phyloP scores from a whole-genome alignment of 2,797 vertebrate species.

The Natrix natrix region DNA sequence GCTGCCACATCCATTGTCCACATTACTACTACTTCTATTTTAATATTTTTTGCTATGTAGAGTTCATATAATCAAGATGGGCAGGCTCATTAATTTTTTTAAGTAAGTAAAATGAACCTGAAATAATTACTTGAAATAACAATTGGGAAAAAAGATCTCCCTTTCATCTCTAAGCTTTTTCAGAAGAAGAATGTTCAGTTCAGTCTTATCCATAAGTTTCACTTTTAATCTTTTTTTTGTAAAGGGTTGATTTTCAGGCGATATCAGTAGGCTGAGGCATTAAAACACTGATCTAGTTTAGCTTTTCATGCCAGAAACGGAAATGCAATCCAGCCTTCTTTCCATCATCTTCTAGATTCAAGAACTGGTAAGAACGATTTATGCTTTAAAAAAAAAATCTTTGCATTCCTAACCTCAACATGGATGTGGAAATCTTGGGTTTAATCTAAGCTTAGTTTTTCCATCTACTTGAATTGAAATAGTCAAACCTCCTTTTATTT shows the following conservation, averaged over 20 bases:
- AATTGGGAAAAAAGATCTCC: neutral
- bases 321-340: slow-evolving; percentile 42
- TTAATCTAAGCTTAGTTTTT: neutral
- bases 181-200: neutral
- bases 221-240: slow-evolving; percentile 4
- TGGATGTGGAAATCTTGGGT: neutral
- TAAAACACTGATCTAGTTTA: slow-evolving; percentile 59
- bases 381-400: slow-evolving; percentile 33
- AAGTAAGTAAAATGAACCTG: neutral
- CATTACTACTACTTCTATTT: neutral
- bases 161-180: neutral
- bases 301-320: slow-evolving; percentile 43
- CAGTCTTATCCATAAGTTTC: neutral
- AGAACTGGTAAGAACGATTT: slow-evolving; percentile 50
- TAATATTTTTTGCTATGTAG: neutral
- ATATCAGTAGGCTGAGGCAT: slow-evolving; percentile 55
- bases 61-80: neutral
- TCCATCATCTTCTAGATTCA: neutral
- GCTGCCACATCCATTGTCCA: neutral
- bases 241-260: slow-evolving; percentile 48
- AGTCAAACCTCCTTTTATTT: neutral
- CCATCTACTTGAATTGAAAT: slow-evolving; percentile 15
- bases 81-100: neutral
- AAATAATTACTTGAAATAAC: neutral
- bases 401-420: slow-evolving; percentile 40